Evolutionary conservation across 2,797 vertebrate genomes (phyloP).

Genomic region (Taeniopygia guttata): DNA sequence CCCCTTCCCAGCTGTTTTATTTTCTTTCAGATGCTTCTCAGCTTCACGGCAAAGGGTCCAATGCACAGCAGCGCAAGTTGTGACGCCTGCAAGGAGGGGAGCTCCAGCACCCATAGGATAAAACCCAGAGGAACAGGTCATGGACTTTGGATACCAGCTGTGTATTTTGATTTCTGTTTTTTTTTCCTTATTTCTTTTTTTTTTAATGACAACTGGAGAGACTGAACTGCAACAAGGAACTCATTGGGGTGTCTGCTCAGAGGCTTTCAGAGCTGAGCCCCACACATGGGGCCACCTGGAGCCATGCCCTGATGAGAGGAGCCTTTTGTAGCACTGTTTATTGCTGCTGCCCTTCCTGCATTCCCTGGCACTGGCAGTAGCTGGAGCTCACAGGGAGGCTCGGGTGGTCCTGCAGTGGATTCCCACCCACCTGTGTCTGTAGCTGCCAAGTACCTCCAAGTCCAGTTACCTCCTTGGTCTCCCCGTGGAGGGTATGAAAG

Average conservation of each 20-base stretch:
- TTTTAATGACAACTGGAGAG: conserved; percentile 16
- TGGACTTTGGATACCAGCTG: background rate
- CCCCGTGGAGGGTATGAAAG: conserved; percentile 26
- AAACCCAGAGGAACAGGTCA: background rate
- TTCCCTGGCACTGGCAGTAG: conserved; percentile 43
- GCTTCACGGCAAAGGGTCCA: conserved; percentile 77
- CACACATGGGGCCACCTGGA: background rate
- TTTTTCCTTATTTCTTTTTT: background rate
- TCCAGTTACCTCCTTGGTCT: conserved; percentile 25
- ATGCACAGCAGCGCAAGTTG: conserved; percentile 75
- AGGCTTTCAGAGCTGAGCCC: background rate
- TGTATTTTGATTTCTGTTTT: background rate
- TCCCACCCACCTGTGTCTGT: background rate
- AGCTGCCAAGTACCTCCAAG: conserved; percentile 42
- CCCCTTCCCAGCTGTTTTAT: conserved; percentile 3
- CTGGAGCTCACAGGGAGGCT: background rate
- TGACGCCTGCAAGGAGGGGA: conserved; percentile 62
- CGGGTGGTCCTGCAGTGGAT: background rate
- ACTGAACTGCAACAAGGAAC: background rate
- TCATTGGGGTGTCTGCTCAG: conserved; percentile 24
- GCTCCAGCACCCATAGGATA: background rate
- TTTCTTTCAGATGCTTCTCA: conserved; percentile 76
- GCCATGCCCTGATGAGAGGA: conserved; percentile 53
- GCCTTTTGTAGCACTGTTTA: conserved; percentile 52
- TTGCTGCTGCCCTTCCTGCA: conserved; percentile 33